Base-by-base conservation (phyloP, 1,140 invertebrate genomes). In the Whitmania pigra region DNA sequence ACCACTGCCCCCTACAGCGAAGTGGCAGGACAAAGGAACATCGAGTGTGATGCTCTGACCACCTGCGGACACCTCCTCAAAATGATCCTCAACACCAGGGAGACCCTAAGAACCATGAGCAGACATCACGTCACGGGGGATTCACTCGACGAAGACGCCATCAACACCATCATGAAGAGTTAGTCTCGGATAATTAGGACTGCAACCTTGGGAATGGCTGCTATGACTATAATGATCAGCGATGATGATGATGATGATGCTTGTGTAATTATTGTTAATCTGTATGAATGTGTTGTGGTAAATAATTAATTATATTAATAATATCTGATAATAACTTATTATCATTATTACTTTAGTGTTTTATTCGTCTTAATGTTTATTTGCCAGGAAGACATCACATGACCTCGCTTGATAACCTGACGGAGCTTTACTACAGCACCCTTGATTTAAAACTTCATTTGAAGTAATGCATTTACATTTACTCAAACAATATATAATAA, bases 1-100 rank as follows among this genome's bases (percentile, higher is more conserved):
- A 89, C 89, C 2, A 87, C 86, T 78, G 87, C 88, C 0, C 87
- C 88, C 4, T 93, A 92, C 78, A 85, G 87, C n/a, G 90, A 93
- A 80, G 85, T 93, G 0, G 86, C 90, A 11, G 92, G 92, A 1
- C 80, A 91, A 3, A 89, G 87, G 0, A 92, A 92, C 79, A 86
- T 95, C 0, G 93, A 96, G 82, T 94, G 90, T 90, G 94, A 96
- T 82, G 89, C 89, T 17, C 87, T 89, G 0, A 87, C 89, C 78
- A 86, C 93, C 0, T 88, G 88, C 60, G 86, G 88, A 0, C 84
- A 90, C 77, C 89, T 95, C 66, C 87, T 96, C 86, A 85, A 85
- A 18, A 87, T 90, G 79, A 93, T 90, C 88, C 81, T 93, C 0
- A 88, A 88, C 75, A 87, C 92, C 78, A 86, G 87, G 40, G 80